Percentiles rank a stretch among this genome's conserved stretches.
Evolutionary conservation across 2,113 vertebrate genomes (phyloP).

Genomic region (Chloroceryle aenea): DNA sequence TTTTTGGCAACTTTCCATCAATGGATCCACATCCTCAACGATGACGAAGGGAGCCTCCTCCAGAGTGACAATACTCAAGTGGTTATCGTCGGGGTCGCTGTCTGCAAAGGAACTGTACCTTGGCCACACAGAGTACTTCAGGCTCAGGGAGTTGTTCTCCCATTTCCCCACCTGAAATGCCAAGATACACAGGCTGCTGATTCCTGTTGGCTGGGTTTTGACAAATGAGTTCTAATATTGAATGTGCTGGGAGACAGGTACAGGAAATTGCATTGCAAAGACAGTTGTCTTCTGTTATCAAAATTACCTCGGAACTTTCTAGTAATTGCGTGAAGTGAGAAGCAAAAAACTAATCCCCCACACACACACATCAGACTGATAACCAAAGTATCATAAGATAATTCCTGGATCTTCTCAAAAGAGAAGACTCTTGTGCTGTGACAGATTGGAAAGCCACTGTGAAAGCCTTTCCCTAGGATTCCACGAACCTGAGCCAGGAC

Average conservation of each 20-base stretch:
- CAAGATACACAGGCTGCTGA: not conserved
- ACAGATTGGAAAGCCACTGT: not conserved
- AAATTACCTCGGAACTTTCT: not conserved
- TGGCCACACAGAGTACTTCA: conserved; percentile 95
- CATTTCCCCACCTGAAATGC: conserved; percentile 90
- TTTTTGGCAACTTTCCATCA: conserved; percentile 95
- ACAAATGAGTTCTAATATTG: not conserved
- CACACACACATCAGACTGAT: not conserved
- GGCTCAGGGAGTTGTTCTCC: conserved; percentile 92
- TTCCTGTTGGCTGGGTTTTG: not conserved
- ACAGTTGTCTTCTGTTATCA: not conserved
- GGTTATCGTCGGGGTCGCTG: conserved; percentile 92
- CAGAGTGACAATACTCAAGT: conserved; percentile 96
- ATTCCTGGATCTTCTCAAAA: not conserved
- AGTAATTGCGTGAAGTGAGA: not conserved
- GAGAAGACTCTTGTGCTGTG: not conserved
- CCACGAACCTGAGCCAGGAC: not conserved
- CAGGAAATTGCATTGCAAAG: not conserved
- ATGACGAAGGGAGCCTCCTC: conserved; percentile 98
- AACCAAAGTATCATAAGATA: not conserved
- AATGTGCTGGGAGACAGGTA: not conserved
- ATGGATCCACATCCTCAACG: conserved; percentile 93
- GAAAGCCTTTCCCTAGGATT: not conserved
- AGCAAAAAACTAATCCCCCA: not conserved
- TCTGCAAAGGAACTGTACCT: conserved; percentile 92